Base-by-base conservation (phyloP, 1,140 invertebrate genomes). In the Nebria ingens region DNA sequence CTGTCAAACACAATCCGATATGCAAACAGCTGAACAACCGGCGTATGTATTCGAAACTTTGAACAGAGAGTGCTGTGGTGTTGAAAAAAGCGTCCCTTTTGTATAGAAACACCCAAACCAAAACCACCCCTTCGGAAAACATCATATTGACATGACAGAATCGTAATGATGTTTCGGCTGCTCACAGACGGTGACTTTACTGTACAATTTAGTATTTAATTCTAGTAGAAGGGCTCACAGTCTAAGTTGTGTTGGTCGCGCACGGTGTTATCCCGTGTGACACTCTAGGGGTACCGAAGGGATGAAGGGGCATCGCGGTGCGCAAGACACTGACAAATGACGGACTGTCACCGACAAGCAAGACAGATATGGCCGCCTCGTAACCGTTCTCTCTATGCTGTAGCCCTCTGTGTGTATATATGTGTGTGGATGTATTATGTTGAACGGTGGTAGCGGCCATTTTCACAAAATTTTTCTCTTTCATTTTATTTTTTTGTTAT, bases 321-420 rank as follows among this genome's bases (percentile, higher is more conserved):
- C 64, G 62, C 60, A 54, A 57, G 68, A 70, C 68, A 69, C 65
- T 68, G 68, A 70, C 68, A 70, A 69, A 70, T 70, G 68, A 70
- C 67, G 68, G 68, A 69, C 65, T 69, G 68, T 70, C 68, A 70
- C 64, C 66, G 68, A 63, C 67, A 70, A 70, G 62, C 66, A 70
- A 70, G 68, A 70, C 67, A 69, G 65, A 70, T 70, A 70, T 70
- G 67, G 68, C 66, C 62, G 67, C 66, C 62, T 64, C 62, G 62
- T 57, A 53, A 62, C 61, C 61, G 62, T 66, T 66, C 61, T 45
- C 63, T 63, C 64, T 64, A 63, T 68, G 63, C 59, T 58, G 54
- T 34, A 6, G 6, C 25, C n/a, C 25, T 34, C 25, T 34, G 25
- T 34, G 25, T 34, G 25, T 45, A 45, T 45, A 17, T 45, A n/a